Conservation (phyloP, 2,113 vertebrate genomes). For the Hippopotamus amphibius region DNA sequence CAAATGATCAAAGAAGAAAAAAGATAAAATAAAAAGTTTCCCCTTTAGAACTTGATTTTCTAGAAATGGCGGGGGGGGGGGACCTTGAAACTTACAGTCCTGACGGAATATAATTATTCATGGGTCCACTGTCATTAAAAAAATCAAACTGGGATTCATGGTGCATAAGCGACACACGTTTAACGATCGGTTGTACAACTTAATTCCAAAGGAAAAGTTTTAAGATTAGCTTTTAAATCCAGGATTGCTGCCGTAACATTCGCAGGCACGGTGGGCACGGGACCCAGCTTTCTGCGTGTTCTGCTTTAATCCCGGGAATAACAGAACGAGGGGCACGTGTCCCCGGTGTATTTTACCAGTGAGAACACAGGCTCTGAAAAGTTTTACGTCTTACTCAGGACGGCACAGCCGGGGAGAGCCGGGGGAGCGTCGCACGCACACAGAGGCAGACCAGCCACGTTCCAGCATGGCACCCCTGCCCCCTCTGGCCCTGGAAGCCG, state of each 20-base stretch:
- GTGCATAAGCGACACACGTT: rapidly evolving
- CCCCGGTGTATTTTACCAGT: rapidly evolving
- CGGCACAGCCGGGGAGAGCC: rapidly evolving
- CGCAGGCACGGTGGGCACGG: rapidly evolving
- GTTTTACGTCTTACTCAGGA: rapidly evolving
- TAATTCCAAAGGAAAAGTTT: background rate
- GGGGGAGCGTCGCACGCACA: too few relatives aligned
- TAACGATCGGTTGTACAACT: rapidly evolving
- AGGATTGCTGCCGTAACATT: rapidly evolving
- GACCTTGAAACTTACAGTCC: background rate
- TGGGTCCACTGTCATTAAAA: background rate
- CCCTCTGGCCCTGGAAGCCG: rapidly evolving
- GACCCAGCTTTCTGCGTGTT: rapidly evolving
- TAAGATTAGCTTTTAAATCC: too few relatives aligned
- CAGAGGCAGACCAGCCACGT: rapidly evolving
- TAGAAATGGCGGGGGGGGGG: background rate
- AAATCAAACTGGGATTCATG: rapidly evolving
- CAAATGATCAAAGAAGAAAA: conserved; percentile 33
- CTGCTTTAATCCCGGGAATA: rapidly evolving
- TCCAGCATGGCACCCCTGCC: rapidly evolving
- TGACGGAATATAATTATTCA: background rate
- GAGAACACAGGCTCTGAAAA: background rate
- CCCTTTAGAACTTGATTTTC: background rate
- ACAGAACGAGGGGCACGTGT: rapidly evolving
- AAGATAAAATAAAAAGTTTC: background rate